phyloP scores from a whole-genome alignment of 1,140 invertebrate genomes.

The Drosophila arizonae region DNA sequence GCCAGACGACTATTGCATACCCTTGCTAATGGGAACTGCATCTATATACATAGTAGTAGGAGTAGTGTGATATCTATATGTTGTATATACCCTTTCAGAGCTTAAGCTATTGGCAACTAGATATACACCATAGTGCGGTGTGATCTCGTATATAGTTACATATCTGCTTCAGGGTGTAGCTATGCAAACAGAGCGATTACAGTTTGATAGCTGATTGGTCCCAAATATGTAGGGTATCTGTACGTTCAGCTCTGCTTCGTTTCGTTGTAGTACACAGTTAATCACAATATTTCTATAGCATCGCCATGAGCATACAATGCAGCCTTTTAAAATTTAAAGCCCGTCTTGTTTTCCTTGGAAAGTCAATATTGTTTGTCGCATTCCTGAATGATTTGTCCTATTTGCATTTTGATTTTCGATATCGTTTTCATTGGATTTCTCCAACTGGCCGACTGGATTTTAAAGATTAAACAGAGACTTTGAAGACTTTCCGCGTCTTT shows the following conservation, averaged over 20 bases:
- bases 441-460: neutral
- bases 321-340: neutral
- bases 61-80: too few relatives aligned
- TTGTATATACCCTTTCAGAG: too few relatives aligned
- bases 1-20: neutral
- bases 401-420: too few relatives aligned
- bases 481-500: too few relatives aligned
- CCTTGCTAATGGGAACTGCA: neutral
- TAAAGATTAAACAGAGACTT: neutral
- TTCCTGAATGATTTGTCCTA: neutral
- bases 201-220: too few relatives aligned
- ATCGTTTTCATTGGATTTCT: neutral
- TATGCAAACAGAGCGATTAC: too few relatives aligned
- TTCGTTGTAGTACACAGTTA: neutral
- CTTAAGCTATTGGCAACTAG: too few relatives aligned
- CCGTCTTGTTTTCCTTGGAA: neutral
- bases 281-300: too few relatives aligned
- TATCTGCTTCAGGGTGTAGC: too few relatives aligned
- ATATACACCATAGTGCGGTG: too few relatives aligned
- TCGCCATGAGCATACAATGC: neutral
- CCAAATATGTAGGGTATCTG: neutral
- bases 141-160: too few relatives aligned
- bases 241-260: neutral
- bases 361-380: conserved; percentile 14
- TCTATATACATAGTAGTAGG: too few relatives aligned